phyloP scores from a whole-genome alignment of 2,797 vertebrate genomes.

The Pipistrellus kuhlii region DNA sequence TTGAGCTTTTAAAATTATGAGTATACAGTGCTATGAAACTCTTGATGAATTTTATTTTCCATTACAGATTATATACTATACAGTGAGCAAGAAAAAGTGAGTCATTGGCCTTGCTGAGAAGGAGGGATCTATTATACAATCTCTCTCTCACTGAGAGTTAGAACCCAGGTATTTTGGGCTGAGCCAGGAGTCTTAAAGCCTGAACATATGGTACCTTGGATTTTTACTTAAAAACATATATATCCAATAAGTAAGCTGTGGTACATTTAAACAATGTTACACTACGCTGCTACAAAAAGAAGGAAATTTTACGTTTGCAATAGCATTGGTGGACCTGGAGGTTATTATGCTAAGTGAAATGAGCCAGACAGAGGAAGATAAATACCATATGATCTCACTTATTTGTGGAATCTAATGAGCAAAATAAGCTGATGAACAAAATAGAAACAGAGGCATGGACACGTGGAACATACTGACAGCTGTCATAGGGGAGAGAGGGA shows the following conservation, averaged over 20 bases:
- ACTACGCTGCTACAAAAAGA: neutral
- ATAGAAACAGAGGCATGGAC: neutral
- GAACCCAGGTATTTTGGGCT: neutral
- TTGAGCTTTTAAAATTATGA: neutral
- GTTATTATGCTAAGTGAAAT: neutral
- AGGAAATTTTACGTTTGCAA: neutral
- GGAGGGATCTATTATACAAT: neutral
- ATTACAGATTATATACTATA: neutral
- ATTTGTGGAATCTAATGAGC: neutral
- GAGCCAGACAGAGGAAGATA: neutral
- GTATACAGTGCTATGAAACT: neutral
- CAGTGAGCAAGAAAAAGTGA: neutral
- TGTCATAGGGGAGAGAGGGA: neutral
- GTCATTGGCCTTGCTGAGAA: neutral
- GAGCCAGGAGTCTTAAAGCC: neutral
- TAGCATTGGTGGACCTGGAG: neutral
- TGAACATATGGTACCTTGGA: neutral
- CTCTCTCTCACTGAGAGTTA: neutral
- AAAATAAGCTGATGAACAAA: neutral
- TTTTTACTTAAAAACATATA: neutral
- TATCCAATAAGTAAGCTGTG: neutral
- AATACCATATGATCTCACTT: neutral
- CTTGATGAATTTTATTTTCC: conserved; percentile 15
- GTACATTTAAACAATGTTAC: neutral
- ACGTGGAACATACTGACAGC: neutral